Conservation (phyloP, 2,888 invertebrate species). For the Terebella lapidaria region DNA sequence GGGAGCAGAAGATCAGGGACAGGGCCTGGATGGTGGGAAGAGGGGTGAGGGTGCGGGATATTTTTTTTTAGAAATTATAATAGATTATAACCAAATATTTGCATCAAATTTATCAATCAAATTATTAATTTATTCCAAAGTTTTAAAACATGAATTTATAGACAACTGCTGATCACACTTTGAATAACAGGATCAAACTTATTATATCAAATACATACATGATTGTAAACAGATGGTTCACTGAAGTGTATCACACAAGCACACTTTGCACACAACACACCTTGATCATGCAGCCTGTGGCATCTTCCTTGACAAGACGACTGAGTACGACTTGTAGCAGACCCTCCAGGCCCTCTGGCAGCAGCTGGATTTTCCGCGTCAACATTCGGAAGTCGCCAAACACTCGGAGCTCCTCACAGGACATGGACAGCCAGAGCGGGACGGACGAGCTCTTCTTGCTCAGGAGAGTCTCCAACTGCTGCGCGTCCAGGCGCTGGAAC, state of each 20-base stretch:
- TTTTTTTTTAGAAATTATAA: too few relatives aligned
- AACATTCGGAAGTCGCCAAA: constrained; percentile 44
- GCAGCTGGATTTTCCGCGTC: constrained; percentile 30
- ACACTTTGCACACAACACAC: too few relatives aligned
- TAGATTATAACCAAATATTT: too few relatives aligned
- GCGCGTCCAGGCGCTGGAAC: constrained; percentile 35
- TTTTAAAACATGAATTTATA: too few relatives aligned
- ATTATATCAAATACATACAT: too few relatives aligned
- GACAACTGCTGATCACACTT: too few relatives aligned
- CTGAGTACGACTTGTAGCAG: constrained; percentile 31
- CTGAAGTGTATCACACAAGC: too few relatives aligned
- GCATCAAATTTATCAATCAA: too few relatives aligned
- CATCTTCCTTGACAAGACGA: constrained; percentile 37
- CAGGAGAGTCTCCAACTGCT: constrained; percentile 32
- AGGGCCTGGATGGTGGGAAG: constrained; percentile 20
- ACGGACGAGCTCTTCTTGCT: constrained; percentile 30
- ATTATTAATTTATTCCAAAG: too few relatives aligned
- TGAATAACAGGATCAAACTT: too few relatives aligned
- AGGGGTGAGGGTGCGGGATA: too few relatives aligned
- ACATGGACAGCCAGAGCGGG: constrained; percentile 42
- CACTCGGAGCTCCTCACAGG: constrained; percentile 43
- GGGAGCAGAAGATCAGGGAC: constrained; percentile 29
- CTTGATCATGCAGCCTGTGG: constrained; percentile 34
- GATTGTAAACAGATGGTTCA: too few relatives aligned
- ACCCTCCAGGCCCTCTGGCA: constrained; percentile 34